Evolutionary conservation across 2,113 vertebrate genomes (phyloP).

Genomic region (Istiophorus platypterus): DNA sequence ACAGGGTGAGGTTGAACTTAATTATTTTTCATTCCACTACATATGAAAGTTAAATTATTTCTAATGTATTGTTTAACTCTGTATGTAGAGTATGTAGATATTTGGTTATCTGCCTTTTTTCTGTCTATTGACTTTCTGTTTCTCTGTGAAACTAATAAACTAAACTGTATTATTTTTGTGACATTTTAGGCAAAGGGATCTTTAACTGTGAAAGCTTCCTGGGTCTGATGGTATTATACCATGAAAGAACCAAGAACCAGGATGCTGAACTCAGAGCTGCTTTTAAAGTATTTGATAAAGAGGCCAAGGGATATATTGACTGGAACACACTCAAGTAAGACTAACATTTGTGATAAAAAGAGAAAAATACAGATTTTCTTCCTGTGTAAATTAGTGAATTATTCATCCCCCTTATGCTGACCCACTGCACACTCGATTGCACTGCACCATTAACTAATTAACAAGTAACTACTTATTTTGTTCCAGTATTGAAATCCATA

Average conservation of each 20-base stretch:
- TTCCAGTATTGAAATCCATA: neutral
- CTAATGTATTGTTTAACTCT: neutral
- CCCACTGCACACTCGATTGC: neutral
- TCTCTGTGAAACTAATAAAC: neutral
- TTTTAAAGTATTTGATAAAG: conserved; percentile 81
- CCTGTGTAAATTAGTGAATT: neutral
- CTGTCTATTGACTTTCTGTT: neutral
- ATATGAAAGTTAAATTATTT: neutral
- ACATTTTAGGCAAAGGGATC: conserved; percentile 73
- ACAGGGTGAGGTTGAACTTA: neutral
- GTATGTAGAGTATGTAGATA: neutral
- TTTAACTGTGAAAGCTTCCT: conserved; percentile 81
- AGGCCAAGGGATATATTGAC: conserved; percentile 80
- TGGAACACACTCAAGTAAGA: conserved; percentile 80
- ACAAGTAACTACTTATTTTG: neutral
- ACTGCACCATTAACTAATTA: neutral
- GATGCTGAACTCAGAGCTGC: conserved; percentile 79
- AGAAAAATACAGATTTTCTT: neutral
- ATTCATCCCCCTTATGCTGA: neutral
- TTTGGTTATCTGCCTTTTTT: neutral
- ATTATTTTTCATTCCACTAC: neutral
- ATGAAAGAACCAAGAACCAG: conserved; percentile 80
- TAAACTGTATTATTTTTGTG: conserved; percentile 19
- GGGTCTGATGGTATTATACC: conserved; percentile 76
- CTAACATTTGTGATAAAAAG: neutral